Base-by-base conservation (phyloP, 2,113 vertebrate genomes). In the Dicentrarchus labrax region DNA sequence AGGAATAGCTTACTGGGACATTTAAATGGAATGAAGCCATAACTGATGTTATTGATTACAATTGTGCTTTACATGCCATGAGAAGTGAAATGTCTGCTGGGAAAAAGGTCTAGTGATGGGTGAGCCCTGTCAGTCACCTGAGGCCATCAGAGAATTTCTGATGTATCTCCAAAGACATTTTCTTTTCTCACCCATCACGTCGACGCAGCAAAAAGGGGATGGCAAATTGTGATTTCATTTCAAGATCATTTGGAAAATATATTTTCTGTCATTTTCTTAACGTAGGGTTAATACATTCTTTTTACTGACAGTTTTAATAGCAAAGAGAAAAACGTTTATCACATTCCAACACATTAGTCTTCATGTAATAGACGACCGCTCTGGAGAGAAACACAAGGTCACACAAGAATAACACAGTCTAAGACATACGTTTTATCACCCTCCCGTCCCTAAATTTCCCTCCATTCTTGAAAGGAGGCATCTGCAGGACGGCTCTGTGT, bases 361-460 rank as follows among this genome's bases (percentile, higher is more conserved):
- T 53, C 65, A 59, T 72, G 39, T 24, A 61, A 39, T 68, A 60
- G 45, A 17, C 8, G 0, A 16, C 16, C 30, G 30, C 4, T 30
- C n/a, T 39, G 51, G 7, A 62, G 43, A 17, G 8, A 59, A 79
- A 3, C 17, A 76, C 69, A 87, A 88, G 74, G 88, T 89, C 78
- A 75, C n/a, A 62, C 54, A 51, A 84, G 76, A 76, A 89, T 62
- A 75, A 53, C 38, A 22, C 67, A 11, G 39, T 8, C 19, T 38
- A 53, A 36, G 12, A 45, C 39, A 17, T 64, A 39, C 0, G 5
- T 48, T 77, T 87, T 47, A 45, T 48, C 62, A 24, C 48, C 39
- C 13, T 4, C 39, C 22, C 30, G 30, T 30, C 56, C 77, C 61
- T 24, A 22, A 43, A 75, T 72, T 62, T 60, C 2, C 48, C 22